These are phyloP conservation scores for Platygyra sinensis DNA, from an alignment of 64 coral and sea anemone genomes.

Conservation along the genomic window DNA sequence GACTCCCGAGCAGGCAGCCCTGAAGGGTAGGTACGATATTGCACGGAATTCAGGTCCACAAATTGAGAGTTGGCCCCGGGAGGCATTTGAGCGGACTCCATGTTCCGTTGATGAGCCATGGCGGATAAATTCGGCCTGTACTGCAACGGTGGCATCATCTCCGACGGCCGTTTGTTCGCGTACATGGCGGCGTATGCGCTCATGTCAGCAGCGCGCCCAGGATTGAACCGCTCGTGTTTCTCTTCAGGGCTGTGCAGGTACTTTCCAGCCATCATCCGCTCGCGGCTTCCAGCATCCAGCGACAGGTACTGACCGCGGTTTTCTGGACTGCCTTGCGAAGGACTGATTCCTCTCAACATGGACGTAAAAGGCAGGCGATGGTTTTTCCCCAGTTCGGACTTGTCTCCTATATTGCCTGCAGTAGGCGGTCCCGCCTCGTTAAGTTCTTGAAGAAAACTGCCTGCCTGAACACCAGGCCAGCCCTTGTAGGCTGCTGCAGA, in stretches of 20 bases:
- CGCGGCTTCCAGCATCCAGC: conserved; percentile 23
- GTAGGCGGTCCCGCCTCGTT: conserved; percentile 67
- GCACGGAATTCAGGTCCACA: conserved; percentile 61
- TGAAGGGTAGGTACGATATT: conserved; percentile 53
- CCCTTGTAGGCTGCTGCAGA: conserved; percentile 1
- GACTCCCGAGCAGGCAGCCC: conserved; percentile 34
- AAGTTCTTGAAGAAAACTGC: conserved; percentile 88
- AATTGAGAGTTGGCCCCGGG: conserved; percentile 44
- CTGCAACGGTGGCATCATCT: conserved; percentile 30
- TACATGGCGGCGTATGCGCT: conserved; percentile 48
- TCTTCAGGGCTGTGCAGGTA: conserved; percentile 47
- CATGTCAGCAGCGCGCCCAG: conserved; percentile 28
- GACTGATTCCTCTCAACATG: conserved; percentile 80
- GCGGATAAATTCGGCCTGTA: conserved; percentile 26
- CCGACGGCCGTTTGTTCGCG: conserved; percentile 42
- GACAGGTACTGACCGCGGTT: conserved; percentile 11
- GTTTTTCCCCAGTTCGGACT: conserved; percentile 38
- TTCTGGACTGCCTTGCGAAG: conserved; percentile 23
- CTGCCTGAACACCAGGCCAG: conserved; percentile 56
- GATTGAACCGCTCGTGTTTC: conserved; percentile 12
- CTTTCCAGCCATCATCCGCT: conserved; percentile 25
- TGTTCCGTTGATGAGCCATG: conserved; percentile 19
- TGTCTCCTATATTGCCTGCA: conserved; percentile 22
- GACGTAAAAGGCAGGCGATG: conserved; percentile 82
- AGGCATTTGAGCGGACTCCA: conserved; percentile 1